Conservation (phyloP, 2,113 vertebrate genomes). For the Gavialis gangeticus region DNA sequence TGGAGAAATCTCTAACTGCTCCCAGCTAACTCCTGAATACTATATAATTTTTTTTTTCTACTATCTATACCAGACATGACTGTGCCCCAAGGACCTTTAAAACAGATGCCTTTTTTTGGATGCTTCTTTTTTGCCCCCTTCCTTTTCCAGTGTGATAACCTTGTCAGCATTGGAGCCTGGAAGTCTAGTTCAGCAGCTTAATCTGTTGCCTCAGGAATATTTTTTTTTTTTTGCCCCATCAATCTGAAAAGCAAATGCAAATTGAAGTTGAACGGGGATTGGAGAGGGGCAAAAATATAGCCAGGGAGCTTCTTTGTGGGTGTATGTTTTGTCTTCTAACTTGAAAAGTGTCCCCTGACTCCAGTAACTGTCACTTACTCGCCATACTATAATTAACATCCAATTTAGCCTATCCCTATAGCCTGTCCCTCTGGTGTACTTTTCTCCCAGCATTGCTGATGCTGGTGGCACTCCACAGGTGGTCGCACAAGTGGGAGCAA, state of each 20-base stretch:
- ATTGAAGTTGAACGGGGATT: background rate
- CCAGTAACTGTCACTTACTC: background rate
- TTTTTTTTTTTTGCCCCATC: background rate
- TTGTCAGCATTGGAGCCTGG: background rate
- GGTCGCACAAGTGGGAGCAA: background rate
- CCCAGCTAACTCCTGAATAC: background rate
- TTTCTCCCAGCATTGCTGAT: background rate
- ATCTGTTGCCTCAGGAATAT: background rate
- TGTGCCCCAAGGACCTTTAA: background rate
- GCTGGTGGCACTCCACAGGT: background rate
- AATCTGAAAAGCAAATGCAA: background rate
- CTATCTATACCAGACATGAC: background rate
- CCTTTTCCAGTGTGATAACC: conserved; percentile 8
- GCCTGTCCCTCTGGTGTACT: background rate
- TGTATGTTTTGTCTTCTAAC: background rate
- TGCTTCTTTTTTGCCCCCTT: background rate
- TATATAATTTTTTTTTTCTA: background rate
- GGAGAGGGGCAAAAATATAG: background rate
- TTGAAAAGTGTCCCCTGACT: background rate
- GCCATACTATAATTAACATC: background rate
- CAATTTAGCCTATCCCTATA: background rate
- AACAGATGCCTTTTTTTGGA: background rate
- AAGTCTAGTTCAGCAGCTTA: conserved; percentile 1
- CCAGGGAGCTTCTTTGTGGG: background rate
- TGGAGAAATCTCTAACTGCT: background rate